phyloP scores from a whole-genome alignment of 2,888 invertebrate species.

The Thera obeliscata region DNA sequence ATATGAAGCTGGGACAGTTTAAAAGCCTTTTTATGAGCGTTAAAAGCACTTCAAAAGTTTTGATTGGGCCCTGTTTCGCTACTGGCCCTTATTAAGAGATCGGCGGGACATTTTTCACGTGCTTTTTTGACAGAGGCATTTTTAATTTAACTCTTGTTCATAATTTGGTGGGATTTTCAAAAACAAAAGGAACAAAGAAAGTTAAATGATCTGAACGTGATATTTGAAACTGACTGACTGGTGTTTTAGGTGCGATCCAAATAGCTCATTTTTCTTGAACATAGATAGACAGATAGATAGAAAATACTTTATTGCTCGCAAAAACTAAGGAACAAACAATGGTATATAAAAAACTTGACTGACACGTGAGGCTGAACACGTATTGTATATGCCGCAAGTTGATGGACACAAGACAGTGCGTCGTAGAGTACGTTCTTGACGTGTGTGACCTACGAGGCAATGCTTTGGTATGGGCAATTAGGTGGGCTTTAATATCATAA shows the following conservation, averaged over 20 bases:
- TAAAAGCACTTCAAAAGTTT: constrained; percentile 60
- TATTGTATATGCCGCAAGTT: too few relatives aligned
- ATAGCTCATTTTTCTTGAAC: too few relatives aligned
- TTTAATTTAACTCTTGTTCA: constrained; percentile 53
- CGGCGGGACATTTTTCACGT: constrained; percentile 53
- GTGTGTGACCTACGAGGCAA: too few relatives aligned
- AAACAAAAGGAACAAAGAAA: constrained; percentile 33
- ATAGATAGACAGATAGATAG: too few relatives aligned
- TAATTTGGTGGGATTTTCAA: constrained; percentile 48
- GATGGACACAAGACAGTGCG: too few relatives aligned
- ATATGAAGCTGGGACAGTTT: constrained; percentile 63
- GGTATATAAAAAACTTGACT: too few relatives aligned
- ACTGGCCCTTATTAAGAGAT: constrained; percentile 64
- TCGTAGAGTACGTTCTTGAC: too few relatives aligned
- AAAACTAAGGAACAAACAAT: too few relatives aligned
- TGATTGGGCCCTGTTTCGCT: constrained; percentile 62
- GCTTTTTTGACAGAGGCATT: constrained; percentile 50
- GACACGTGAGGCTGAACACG: too few relatives aligned
- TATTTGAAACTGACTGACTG: not conserved
- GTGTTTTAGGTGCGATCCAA: not conserved
- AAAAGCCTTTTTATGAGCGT: constrained; percentile 63
- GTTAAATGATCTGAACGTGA: not conserved
- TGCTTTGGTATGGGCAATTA: too few relatives aligned
- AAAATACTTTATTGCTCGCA: too few relatives aligned
- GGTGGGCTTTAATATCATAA: too few relatives aligned